Percentiles rank a stretch among this genome's conserved stretches.
Evolutionary conservation across 2,888 invertebrate genomes (phyloP).

Genomic region (Dynastes hyllus): DNA sequence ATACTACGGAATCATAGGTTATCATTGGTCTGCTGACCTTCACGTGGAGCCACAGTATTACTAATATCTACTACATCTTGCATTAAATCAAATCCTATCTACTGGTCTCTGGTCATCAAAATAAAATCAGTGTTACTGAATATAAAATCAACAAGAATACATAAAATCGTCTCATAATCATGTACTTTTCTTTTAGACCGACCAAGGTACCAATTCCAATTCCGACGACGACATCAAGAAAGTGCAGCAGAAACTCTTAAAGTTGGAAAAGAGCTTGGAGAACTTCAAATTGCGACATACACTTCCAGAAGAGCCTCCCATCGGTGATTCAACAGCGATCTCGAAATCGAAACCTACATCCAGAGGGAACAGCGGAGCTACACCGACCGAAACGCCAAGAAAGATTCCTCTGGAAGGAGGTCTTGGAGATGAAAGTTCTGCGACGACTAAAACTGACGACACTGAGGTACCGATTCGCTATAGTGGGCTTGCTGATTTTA

Average conservation of each 20-base stretch:
- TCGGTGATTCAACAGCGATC: neutral
- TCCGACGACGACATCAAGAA: slow-evolving; percentile 65
- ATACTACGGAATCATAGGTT: too few species aligned
- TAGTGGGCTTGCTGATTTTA: neutral
- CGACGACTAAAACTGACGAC: neutral
- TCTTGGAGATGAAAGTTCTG: slow-evolving; percentile 3
- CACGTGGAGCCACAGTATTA: too few species aligned
- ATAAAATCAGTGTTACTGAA: too few species aligned
- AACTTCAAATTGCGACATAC: slow-evolving; percentile 58
- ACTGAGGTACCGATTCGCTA: neutral
- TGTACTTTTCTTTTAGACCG: slow-evolving; percentile 34
- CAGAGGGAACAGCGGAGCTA: neutral
- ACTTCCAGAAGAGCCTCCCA: neutral
- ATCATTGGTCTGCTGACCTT: too few species aligned
- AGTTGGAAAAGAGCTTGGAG: slow-evolving; percentile 64
- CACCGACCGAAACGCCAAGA: neutral
- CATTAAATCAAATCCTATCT: too few species aligned
- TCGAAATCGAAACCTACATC: neutral
- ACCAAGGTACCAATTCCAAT: slow-evolving; percentile 59
- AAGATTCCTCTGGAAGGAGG: neutral
- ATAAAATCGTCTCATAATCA: neutral
- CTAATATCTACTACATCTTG: too few species aligned
- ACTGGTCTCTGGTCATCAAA: too few species aligned
- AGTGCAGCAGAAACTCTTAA: slow-evolving; percentile 64
- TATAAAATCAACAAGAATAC: too few species aligned